Base-by-base conservation (phyloP, 2,888 invertebrate species). In the Lordiphosa fenestrarum region DNA sequence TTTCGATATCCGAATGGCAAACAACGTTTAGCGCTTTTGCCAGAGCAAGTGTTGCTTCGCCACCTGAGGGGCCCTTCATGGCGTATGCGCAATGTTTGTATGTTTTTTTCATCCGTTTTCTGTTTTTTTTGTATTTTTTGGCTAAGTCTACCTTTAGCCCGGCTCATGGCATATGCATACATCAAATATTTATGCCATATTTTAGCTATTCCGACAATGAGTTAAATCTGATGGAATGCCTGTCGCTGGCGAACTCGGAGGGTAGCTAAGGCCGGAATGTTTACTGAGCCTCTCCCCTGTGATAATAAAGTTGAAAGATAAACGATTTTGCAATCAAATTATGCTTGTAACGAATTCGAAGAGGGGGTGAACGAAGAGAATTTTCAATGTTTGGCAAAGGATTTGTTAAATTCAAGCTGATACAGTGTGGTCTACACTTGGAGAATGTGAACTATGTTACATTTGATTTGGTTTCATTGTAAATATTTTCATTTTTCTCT, bases 291-390 rank as follows among this genome's bases (percentile, higher is more conserved):
- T 30, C 48, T 41, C 21, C 65, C 44, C 68, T 84, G 81, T 53
- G 72, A 84, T 84, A 85, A 84, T 77, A 82, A 86, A 82, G 82
- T 76, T 83, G 78, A 74, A 55, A 57, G 85, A 85, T 86, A 87
- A 87, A 87, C 86, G 86, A 73, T 84, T 86, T 75, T 64, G 69
- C 78, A 86, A 86, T 84, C 84, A 86, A 87, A 86, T 87, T 86
- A 87, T 78, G 84, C 39, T 13, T 30, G 30, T 30, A 30, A 9
- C 69, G 71, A 72, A 73, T 71, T 74, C 62, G 47, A 15, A 57
- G 35, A 13, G 12, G 25, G 15, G 10, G 2, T 44, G 49, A 30
- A 10, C 30, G 30, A 9, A 9, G 3, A 4, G 30, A 30, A 30
- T 30, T 30, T 30, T 30, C 30, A 30, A 30, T 9, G 30, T 6